Evolutionary conservation across 2,113 vertebrate genomes (phyloP), one percentile per base, ranked within the genome.

Genomic region (Chlorodrepanis virens): DNA sequence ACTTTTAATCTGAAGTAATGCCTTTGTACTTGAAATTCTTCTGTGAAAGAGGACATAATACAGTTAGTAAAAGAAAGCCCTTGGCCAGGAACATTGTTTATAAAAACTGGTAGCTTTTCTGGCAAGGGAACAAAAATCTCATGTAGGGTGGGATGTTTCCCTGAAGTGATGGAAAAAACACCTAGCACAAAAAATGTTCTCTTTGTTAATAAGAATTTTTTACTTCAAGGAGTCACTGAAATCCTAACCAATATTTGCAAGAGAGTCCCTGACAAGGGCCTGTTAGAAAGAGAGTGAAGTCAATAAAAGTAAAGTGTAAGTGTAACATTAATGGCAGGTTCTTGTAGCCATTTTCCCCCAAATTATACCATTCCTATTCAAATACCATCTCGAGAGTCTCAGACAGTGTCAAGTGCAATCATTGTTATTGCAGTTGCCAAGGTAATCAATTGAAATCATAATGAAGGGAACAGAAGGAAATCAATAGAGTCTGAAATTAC

Each of bases 391-490:
- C 74, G 12, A 97, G 97, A 98, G 96, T 97, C 97, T 98, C 97
- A 98, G 97, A 98, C 97, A 97, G 98, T 98, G 98, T 98, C 97
- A 98, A 98, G 96, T 98, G 98, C 98, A 98, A 98, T 98, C 98
- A 98, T 98, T 98, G 98, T 98, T 98, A 98, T 98, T 98, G 96
- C 97, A 97, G 97, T 98, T 98, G 97, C 98, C 97, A 98, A 98
- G 98, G 97, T 98, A 98, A 98, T 98, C 98, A 98, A 98, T 98
- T 98, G 98, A 98, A 98, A 98, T 98, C 98, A 98, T 98, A 98
- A 98, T 98, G 98, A 98, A 98, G 98, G 98, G 98, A 98, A 98
- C 98, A 98, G 98, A 98, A 98, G 98, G 98, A 98, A 98, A 98
- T 98, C 98, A 98, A 98, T 98, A 98, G 98, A 98, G 97, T 98